Evolutionary conservation across 2,113 vertebrate species (phyloP), one percentile per base, ranked within the genome.

Genomic region (Irena cyanogastra): DNA sequence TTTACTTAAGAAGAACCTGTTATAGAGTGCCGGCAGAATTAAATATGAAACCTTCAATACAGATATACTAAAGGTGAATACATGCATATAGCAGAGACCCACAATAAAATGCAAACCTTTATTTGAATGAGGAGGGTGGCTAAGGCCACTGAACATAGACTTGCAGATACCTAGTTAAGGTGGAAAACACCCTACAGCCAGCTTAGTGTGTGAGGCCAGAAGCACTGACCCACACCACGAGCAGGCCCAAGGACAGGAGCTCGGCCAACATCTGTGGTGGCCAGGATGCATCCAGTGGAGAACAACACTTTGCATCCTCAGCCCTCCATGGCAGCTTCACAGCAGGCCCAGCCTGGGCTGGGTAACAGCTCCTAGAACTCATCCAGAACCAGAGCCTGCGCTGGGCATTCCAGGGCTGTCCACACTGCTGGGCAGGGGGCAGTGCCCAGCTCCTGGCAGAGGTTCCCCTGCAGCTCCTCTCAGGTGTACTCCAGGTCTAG

Each of bases 231-330:
- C 52, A 11, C 42, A 24, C 5, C 50, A 5, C 0, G 26, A 57
- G 41, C 31, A 84, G 39, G 24, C 20, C 28, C 49, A 23, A 20
- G 50, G 20, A 50, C 56, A 68, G 57, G 3, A 75, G 70, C 47
- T 87, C 81, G 52, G 68, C 39, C 65, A 6, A 10, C 1, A 31
- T 23, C n/a, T 63, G 3, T 6, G 41, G 35, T 5, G 27, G 26
- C 30, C 79, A 39, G 21, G 75, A 22, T 37, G 72, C 23, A 53
- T 5, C 13, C 20, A 44, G 39, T 9, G 52, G 26, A 81, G 39
- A 49, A 16, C 31, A 35, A 11, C 0, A 0, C 26, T 42, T 7
- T 9, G 52, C 47, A 59, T 4, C 13, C 33, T 42, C 49, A 75
- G 42, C 22, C 28, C 68, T n/a, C 28, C 7, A 4, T 0, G 9